Evolutionary conservation across 2,797 vertebrate species (phyloP), one percentile per base, ranked within the genome.

Genomic region (Melanitta fusca): DNA sequence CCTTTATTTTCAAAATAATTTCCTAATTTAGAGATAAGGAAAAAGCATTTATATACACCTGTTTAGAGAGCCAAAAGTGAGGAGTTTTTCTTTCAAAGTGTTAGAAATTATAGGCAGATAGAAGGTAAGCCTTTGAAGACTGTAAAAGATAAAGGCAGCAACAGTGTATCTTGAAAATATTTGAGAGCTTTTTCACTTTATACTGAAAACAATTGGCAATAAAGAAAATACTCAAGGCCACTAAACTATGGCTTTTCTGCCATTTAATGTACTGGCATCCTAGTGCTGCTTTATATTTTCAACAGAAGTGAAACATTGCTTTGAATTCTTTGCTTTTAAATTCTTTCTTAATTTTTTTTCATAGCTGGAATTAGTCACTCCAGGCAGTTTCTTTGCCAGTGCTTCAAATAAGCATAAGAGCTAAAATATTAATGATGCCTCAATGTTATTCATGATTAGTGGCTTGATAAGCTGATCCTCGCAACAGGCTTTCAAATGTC

Each of bases 281-380:
- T 82, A 54, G 62, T 73, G 71, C 11, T 43, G 65, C 45, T 68
- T 84, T 91, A 91, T 85, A 56, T 62, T 78, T 77, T 85, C 3
- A 10, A 3, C 75, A 41, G n/a, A 43, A 61, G 25, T 66, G 49
- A 94, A 86, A 49, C 30, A 51, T 53, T 84, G 25, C 64, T 88
- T 89, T 94, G 36, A 79, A 7, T 77, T 49, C 61, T 87, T 91
- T 95, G 36, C 53, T 89, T 89, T 68, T 24, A 57, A 79, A 7
- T 77, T 75, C 39, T 83, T 72, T 81, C 49, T 87, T 94, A 20
- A 82, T 92, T 64, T 70, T 60, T 36, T 51, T 91, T 80, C 54
- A 49, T 89, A 80, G 18, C 45, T 93, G 49, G 53, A 80, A 80
- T 96, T 92, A 94, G 54, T 94, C 92, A 96, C 95, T 79, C 66